phyloP scores from a whole-genome alignment of 2,797 vertebrate species.

The Sebastiscus albofasciatus region DNA sequence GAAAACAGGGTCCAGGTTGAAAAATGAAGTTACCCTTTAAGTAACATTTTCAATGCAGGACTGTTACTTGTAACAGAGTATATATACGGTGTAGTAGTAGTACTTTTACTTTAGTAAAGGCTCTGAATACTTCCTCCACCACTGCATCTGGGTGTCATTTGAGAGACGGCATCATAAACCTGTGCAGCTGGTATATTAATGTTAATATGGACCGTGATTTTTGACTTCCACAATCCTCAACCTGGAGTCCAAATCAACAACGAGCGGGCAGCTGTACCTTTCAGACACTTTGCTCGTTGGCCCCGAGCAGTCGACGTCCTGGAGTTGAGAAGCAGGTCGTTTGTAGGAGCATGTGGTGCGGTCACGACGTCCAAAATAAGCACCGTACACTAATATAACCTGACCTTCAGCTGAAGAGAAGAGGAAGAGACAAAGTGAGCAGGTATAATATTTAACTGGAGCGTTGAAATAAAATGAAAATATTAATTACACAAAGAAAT shows the following conservation, averaged over 20 bases:
- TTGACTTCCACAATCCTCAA: not conserved
- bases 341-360: slow-evolving; percentile 16
- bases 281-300: slow-evolving; percentile 3
- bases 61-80: too few species aligned
- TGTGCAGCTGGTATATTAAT: not conserved
- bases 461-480: not conserved
- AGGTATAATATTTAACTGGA: too few species aligned
- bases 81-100: not conserved
- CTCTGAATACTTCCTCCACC: too few species aligned
- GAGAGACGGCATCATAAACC: not conserved
- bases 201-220: not conserved
- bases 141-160: too few species aligned
- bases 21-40: too few species aligned
- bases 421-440: not conserved
- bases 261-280: not conserved
- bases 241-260: not conserved
- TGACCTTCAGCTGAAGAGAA: slow-evolving; percentile 2
- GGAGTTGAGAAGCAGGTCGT: not conserved
- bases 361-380: slow-evolving; percentile 46
- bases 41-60: too few species aligned
- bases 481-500: too few species aligned
- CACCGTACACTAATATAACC: slow-evolving; percentile 10
- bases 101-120: not conserved
- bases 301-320: not conserved
- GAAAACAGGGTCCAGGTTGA: too few species aligned